Conservation (phyloP, 35 echinoderm and acorn worm genomes). For the Strongylocentrotus purpuratus region DNA sequence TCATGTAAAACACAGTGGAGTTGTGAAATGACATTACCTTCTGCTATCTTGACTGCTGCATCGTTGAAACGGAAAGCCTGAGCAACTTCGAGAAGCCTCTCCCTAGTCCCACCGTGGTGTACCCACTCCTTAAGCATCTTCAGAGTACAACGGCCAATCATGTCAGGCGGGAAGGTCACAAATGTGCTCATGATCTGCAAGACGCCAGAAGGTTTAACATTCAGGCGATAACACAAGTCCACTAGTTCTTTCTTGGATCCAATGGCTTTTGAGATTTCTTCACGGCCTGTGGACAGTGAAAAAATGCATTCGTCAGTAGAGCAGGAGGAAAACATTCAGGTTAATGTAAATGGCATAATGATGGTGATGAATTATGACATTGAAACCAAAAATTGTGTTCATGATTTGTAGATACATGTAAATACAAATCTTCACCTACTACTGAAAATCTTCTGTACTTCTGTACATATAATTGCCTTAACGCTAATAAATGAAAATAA, state of each 20-base stretch:
- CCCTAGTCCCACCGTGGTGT: background rate
- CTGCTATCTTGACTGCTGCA: background rate
- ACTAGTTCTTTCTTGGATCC: background rate
- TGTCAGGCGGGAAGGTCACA: background rate
- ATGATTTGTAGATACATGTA: too few species aligned
- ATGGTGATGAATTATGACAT: too few species aligned
- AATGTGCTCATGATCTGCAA: background rate
- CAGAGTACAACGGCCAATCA: background rate
- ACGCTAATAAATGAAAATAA: too few species aligned
- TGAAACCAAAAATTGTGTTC: too few species aligned
- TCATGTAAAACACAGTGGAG: background rate
- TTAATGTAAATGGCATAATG: too few species aligned
- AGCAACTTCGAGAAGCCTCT: background rate
- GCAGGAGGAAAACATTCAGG: too few species aligned
- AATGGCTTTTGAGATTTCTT: background rate
- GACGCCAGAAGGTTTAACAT: background rate
- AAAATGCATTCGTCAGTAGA: background rate
- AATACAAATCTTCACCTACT: too few species aligned
- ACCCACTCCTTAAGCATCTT: background rate
- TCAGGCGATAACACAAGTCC: background rate
- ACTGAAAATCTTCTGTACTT: too few species aligned
- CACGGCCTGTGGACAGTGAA: background rate
- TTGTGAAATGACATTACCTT: background rate
- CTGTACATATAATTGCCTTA: too few species aligned
- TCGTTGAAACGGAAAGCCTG: background rate